Percentiles rank a stretch among this genome's conserved stretches.
Conservation (phyloP, 53 echinoderm and acorn worm species). For the Antedon mediterranea region DNA sequence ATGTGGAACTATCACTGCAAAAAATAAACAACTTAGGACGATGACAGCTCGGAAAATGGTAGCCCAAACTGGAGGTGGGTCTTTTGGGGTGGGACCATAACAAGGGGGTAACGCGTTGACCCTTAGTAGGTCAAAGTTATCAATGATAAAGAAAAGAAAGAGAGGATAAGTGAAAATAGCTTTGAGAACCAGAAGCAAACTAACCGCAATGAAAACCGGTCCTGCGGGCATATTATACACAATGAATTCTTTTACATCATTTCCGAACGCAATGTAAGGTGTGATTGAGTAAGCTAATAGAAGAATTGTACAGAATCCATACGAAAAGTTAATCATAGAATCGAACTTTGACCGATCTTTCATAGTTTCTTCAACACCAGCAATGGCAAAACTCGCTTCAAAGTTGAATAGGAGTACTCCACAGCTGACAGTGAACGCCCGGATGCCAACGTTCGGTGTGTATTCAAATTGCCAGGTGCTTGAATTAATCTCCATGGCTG, state of each 20-base stretch:
- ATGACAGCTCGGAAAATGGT: conserved; percentile 2
- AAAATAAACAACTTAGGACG: not conserved
- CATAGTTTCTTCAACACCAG: conserved; percentile 11
- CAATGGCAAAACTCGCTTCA: conserved; percentile 9
- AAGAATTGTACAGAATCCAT: conserved; percentile 4
- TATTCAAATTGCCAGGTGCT: not conserved
- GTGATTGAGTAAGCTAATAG: conserved; percentile 5
- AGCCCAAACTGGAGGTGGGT: not conserved
- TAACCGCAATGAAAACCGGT: not conserved
- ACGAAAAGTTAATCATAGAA: not conserved
- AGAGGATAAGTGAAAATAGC: conserved; percentile 5
- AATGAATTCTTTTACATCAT: conserved; percentile 1
- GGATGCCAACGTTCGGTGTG: not conserved
- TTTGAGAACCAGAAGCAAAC: conserved; percentile 2
- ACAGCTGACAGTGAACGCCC: conserved; percentile 2
- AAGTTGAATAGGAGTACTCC: conserved; percentile 5
- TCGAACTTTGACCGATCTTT: conserved; percentile 2
- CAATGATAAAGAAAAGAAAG: conserved; percentile 5
- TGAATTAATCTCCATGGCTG: not conserved
- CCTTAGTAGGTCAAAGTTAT: conserved; percentile 2
- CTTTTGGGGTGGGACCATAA: conserved; percentile 2
- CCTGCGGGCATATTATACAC: not conserved
- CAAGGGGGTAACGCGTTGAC: not conserved
- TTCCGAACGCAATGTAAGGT: conserved; percentile 5
- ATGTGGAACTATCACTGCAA: conserved; percentile 4